These are phyloP conservation scores for Lagopus muta DNA, from an alignment of 2,113 vertebrate species.

Conservation along the genomic window DNA sequence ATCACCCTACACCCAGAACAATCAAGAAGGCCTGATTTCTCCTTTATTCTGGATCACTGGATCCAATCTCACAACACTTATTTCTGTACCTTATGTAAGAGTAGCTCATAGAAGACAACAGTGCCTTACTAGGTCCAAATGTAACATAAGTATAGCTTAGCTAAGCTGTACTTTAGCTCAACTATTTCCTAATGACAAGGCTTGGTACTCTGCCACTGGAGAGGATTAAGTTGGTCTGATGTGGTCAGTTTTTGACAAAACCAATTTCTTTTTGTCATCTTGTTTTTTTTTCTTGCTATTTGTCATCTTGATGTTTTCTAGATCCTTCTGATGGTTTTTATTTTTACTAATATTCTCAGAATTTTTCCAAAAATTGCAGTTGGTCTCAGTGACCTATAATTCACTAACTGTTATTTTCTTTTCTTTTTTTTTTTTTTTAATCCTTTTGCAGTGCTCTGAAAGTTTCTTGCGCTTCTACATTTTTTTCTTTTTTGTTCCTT, in stretches of 20 bases:
- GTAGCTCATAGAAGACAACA: not conserved
- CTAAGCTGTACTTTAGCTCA: conserved; percentile 18
- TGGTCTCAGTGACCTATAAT: not conserved
- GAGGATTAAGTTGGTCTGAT: not conserved
- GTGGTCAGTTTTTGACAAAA: not conserved
- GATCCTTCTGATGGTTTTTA: not conserved
- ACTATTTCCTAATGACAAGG: not conserved
- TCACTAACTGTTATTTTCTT: not conserved
- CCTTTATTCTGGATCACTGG: not conserved
- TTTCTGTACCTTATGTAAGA: not conserved
- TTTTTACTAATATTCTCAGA: not conserved
- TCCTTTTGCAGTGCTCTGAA: not conserved
- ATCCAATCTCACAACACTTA: not conserved
- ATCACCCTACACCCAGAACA: not conserved
- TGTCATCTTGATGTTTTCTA: not conserved
- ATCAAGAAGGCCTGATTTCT: not conserved
- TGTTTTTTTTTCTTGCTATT: not conserved
- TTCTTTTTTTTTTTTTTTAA: no score
- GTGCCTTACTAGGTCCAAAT: not conserved
- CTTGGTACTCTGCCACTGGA: not conserved
- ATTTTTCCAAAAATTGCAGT: not conserved
- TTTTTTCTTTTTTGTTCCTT: not conserved
- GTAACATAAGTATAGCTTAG: not conserved
- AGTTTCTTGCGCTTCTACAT: not conserved
- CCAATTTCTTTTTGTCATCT: not conserved